Conservation (phyloP, 2,113 vertebrate genomes). For the Neomonachus schauinslandi region DNA sequence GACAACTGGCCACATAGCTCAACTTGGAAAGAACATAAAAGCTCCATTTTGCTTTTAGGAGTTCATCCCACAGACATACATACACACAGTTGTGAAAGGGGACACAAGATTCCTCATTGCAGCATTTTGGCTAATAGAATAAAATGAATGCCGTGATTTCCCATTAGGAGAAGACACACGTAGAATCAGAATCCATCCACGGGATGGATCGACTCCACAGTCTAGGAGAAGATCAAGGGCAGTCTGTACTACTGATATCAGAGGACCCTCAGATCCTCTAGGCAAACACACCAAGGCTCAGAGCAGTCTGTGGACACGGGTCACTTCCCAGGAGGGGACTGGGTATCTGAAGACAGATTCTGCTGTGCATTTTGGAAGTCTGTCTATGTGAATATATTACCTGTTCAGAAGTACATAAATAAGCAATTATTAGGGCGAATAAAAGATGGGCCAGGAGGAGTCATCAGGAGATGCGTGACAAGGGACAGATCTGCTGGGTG, state of each 20-base stretch:
- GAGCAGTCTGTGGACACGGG: neutral
- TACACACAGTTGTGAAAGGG: neutral
- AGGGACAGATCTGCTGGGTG: neutral
- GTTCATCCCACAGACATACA: neutral
- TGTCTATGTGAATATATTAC: neutral
- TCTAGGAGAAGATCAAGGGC: neutral
- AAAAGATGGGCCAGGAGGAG: fast-evolving
- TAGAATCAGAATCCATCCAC: neutral
- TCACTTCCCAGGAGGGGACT: neutral
- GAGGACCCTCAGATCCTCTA: neutral
- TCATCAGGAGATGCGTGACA: neutral
- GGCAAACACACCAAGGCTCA: neutral
- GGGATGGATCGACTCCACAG: neutral
- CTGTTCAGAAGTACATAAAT: neutral
- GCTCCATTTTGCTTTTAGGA: neutral
- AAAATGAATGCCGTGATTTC: neutral
- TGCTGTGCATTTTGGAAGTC: no score
- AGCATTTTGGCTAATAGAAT: neutral
- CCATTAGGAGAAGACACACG: no score
- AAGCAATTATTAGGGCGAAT: neutral
- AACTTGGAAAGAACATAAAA: neutral
- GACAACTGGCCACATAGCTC: neutral
- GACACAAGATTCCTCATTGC: neutral
- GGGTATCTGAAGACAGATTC: neutral
- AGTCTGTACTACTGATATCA: no score